Base-by-base conservation (phyloP, 2,888 invertebrate genomes). In the Carabus problematicus region DNA sequence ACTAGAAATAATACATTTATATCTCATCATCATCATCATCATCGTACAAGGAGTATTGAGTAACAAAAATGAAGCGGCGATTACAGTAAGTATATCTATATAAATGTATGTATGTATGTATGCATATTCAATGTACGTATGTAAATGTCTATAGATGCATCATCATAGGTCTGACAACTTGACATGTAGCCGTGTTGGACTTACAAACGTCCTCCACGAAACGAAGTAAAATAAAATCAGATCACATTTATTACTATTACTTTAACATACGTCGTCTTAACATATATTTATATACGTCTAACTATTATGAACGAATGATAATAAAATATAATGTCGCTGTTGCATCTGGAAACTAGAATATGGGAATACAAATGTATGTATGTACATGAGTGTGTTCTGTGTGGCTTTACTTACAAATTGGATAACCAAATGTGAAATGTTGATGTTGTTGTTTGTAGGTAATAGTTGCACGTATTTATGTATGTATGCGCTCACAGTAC, bases 1-100 rank as follows among this genome's bases (percentile, higher is more conserved):
- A 72, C 72, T 70, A 68, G 61, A 61, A 61, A 80, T 79, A 79
- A 79, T 78, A 77, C 76, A 78, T 76, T 72, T 76, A 78, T 75
- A 79, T 77, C 78, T 16, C 19, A 19, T 52, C 19, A 16, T 19
- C 52, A 79, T 78, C 78, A 78, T 72, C 69, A 71, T 70, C 43
- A 71, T 62, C 55, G 54, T 69, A 69, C 60, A 60, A 60, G 47
- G 69, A 69, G 69, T 69, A 69, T 69, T 69, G 55, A 68, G 60
- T 60, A 60, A 68, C 67, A 68, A 68, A 40, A 67, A 67, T 60
- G 60, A 14, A 45, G 45, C 54, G 56, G 58, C 62, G 54, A 69
- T 69, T 62, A 60, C 62, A 67, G 18, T 59, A 54, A 54, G 18
- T 29, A 40, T 56, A 56, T 14, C 12, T 18, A 12, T 12, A 56